Conservation (phyloP, 2,888 invertebrate species). For the Caenorhabditis sp. region DNA sequence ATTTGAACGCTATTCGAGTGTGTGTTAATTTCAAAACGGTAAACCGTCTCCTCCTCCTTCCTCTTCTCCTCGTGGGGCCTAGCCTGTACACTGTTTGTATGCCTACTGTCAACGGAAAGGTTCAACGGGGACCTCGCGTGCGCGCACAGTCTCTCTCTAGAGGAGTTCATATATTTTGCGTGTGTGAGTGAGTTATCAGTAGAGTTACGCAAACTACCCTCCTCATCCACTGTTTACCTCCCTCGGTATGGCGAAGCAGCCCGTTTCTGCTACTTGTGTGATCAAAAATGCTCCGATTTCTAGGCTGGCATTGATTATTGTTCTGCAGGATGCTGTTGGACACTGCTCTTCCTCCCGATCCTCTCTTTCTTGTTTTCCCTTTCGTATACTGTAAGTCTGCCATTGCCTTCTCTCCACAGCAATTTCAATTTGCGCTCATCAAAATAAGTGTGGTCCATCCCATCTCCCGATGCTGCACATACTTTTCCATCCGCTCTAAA, state of each 20-base stretch:
- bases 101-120: conserved; percentile 52
- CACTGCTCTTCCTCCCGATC: conserved; percentile 5
- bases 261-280: conserved; percentile 49
- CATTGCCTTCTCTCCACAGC: neutral
- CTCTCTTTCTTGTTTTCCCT: conserved; percentile 4
- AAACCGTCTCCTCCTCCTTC: conserved; percentile 12
- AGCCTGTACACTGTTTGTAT: conserved; percentile 55
- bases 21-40: conserved; percentile 57
- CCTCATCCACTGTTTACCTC: conserved; percentile 49
- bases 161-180: conserved; percentile 51
- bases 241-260: conserved; percentile 25
- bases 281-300: conserved; percentile 29
- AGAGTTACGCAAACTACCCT: conserved; percentile 54
- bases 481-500: conserved; percentile 13
- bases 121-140: conserved; percentile 24
- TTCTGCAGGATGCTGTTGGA: neutral
- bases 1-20: conserved; percentile 59
- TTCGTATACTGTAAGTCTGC: neutral
- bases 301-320: neutral
- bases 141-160: conserved; percentile 21
- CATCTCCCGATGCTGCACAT: neutral
- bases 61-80: too few species aligned
- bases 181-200: conserved; percentile 43
- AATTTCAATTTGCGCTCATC: conserved; percentile 20
- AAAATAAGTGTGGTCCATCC: conserved; percentile 12